Evolutionary conservation across 1,140 invertebrate species (phyloP), one percentile per base, ranked within the genome.

Genomic region (Tetramorium parvispinum): DNA sequence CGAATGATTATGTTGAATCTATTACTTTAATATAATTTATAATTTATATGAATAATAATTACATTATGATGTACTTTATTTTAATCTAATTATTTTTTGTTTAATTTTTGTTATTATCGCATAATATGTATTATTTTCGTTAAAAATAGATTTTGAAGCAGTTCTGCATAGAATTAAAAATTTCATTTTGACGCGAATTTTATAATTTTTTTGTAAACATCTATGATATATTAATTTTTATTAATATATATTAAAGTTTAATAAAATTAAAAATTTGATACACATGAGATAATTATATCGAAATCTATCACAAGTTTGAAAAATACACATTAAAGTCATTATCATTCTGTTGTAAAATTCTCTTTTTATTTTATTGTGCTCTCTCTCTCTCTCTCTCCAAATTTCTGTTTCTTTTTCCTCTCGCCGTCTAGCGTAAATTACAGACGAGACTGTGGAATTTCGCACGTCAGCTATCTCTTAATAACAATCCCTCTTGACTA

Each of bases 381-480:
- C n/a, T 13, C 32, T 32, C 32, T 27, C 1, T 27, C 27, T 32
- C 32, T 4, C 2, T 37, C 11, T 40, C 49, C 13, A 49, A 78
- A 46, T 13, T 21, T 71, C 6, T 40, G 10, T 43, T 7, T 70
- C 49, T 40, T 32, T 57, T 43, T 53, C 13, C 5, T 63, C 8
- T 68, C 5, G 18, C 4, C 13, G 8, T 53, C 24, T 8, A 21
- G 11, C 37, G 46, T 27, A 55, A 24, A 40, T n/a, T 32, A n/a
- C 57, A 43, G 76, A 53, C 55, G 21, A 55, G 24, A 32, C 27
- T 77, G 24, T 51, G 49, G 40, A 82, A 53, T 81, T 76, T 57
- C 63, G 27, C 51, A 70, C 82, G 63, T 89, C 70, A 88, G 73
- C 71, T 59, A 66, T 27, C 59, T 70, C 83, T 89, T 89, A 86